Evolutionary conservation across 2,888 invertebrate species (phyloP).

Genomic region (Platycheirus albimanus): DNA sequence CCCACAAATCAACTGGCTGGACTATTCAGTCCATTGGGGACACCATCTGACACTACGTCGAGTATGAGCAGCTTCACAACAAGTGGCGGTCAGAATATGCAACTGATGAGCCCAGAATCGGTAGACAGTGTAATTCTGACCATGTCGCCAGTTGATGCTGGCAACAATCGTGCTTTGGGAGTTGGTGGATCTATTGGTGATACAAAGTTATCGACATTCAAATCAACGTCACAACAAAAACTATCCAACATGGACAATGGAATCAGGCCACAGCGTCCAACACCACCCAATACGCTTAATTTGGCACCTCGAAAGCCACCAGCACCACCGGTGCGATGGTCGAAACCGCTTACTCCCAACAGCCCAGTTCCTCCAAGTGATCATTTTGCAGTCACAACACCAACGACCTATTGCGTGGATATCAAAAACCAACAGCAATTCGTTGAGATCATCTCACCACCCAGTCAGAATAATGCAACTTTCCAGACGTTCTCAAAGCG

Average conservation of each 20-base stretch:
- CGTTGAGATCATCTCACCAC: slow-evolving; percentile 82
- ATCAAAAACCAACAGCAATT: slow-evolving; percentile 78
- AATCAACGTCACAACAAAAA: slow-evolving; percentile 83
- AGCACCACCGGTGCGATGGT: slow-evolving; percentile 93
- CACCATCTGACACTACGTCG: slow-evolving; percentile 87
- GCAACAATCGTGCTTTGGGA: slow-evolving; percentile 75
- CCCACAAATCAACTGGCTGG: slow-evolving; percentile 79
- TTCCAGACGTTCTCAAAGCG: slow-evolving; percentile 87
- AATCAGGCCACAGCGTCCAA: slow-evolving; percentile 88
- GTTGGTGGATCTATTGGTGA: slow-evolving; percentile 74
- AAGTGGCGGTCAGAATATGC: slow-evolving; percentile 83
- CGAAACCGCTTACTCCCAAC: slow-evolving; percentile 87
- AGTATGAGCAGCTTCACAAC: slow-evolving; percentile 90
- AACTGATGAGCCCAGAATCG: slow-evolving; percentile 84
- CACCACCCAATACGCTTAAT: slow-evolving; percentile 92
- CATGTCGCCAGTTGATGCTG: slow-evolving; percentile 86
- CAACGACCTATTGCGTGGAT: slow-evolving; percentile 90
- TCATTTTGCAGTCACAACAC: slow-evolving; percentile 93
- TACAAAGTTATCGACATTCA: slow-evolving; percentile 85
- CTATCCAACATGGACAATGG: slow-evolving; percentile 81
- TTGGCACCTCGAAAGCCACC: slow-evolving; percentile 87
- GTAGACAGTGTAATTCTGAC: slow-evolving; percentile 89
- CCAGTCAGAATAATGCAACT: slow-evolving; percentile 77
- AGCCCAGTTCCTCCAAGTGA: slow-evolving; percentile 83
- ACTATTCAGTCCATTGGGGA: slow-evolving; percentile 82